Evolutionary conservation across 2,113 vertebrate species (phyloP), one percentile per base, ranked within the genome.

Genomic region (Dipodomys ordii): DNA sequence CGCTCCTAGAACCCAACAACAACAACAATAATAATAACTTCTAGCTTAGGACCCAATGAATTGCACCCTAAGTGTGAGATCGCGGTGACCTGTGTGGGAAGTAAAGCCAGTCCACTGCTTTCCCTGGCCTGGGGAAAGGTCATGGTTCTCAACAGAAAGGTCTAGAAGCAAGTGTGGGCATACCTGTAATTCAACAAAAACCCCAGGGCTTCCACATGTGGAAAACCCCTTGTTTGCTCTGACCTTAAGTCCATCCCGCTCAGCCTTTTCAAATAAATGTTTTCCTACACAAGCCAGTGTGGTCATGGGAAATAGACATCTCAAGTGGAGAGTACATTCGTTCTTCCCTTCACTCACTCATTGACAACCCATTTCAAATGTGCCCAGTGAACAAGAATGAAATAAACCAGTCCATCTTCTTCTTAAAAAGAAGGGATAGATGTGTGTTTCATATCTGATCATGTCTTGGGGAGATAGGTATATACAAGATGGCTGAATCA

Each of bases 171-270:
- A 85, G 69, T 73, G 35, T 28, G 62, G 46, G 9, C 49, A 49
- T 30, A 6, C 57, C 64, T 46, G 4, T 64, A 49, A 76, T 30
- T 57, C 44, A 67, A 7, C 11, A 92, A 93, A 97, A 96, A 79
- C 28, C 20, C 72, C 80, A 91, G 60, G 35, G 44, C 13, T 25
- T 94, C 74, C 68, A 9, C 22, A 13, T 27, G 6, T 32, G 49
- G 90, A 78, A 88, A 96, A 92, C 76, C 71, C 94, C 90, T 67
- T 81, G 1, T 69, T 39, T 83, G 74, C 72, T 77, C 67, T 92
- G 83, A 92, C 90, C 81, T 89, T 86, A 23, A 46, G 80, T 49
- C 16, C 18, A 35, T 67, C 88, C 6, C 60, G 32, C 30, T 32
- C 82, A 69, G 46, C 18, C 44, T 86, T 20, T 16, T 69, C 32